phyloP scores from a whole-genome alignment of 2,797 vertebrate species.

The Distichodus sexfasciatus region DNA sequence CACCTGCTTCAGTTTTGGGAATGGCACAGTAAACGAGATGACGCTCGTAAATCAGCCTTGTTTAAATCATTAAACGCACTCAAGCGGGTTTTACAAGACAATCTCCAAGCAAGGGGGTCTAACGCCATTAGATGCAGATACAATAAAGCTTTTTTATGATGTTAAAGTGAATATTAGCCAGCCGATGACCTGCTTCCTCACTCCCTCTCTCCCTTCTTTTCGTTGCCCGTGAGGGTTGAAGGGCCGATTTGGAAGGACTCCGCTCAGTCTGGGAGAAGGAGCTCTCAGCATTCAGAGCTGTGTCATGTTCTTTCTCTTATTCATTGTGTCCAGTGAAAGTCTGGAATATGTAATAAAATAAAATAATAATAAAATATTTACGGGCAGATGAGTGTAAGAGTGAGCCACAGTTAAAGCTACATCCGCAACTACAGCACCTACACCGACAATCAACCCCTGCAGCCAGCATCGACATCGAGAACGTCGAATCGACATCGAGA shows the following conservation, averaged over 20 bases:
- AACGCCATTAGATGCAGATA: constrained; percentile 19
- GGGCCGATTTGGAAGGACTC: constrained; percentile 42
- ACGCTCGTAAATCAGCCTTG: neutral
- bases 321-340: neutral
- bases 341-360: too few relatives aligned
- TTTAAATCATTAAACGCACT: constrained; percentile 29
- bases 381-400: too few relatives aligned
- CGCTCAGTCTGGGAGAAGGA: constrained; percentile 29
- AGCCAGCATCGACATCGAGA: too few relatives aligned
- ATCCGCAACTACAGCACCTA: too few relatives aligned
- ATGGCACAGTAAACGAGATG: neutral
- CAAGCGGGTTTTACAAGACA: neutral
- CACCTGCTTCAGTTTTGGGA: neutral
- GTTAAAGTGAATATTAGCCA: constrained; percentile 44
- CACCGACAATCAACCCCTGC: too few relatives aligned
- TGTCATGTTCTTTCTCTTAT: neutral
- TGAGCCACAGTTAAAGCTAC: too few relatives aligned
- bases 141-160: constrained; percentile 17
- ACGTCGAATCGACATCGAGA: too few relatives aligned
- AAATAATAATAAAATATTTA: too few relatives aligned
- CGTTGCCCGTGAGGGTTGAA: constrained; percentile 17
- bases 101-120: neutral
- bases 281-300: neutral
- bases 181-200: constrained; percentile 24
- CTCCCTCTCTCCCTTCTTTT: too few relatives aligned